Base-by-base conservation (phyloP, 1,140 invertebrate species). In the Aleiodes sp. region DNA sequence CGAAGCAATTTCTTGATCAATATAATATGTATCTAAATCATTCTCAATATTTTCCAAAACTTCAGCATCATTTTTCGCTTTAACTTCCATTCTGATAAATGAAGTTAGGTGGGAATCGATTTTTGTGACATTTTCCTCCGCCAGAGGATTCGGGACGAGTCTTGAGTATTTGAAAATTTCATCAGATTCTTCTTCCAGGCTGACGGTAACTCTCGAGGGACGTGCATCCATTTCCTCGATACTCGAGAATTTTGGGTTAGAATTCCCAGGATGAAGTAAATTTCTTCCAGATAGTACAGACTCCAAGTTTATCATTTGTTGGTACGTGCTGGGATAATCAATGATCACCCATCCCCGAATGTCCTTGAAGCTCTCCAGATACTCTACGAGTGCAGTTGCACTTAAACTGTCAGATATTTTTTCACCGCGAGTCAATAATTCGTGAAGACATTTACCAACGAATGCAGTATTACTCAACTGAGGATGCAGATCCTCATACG, bases 261-360 rank as follows among this genome's bases (percentile, higher is more conserved):
- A 77, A 46, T 35, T 46, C 62, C 73, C 66, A 81, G 73, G 65
- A 82, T 68, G 12, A 33, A 84, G 57, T 77, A 82, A 60, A 39
- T 73, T 43, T 67, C 10, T 9, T 10, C 87, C 87, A 14, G 83
- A 85, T 72, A 88, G 80, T 4, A 80, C 80, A 73, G 87, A 84
- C 76, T 91, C 90, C 8, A 91, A 74, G 31, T 87, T 82, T 73
- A 85, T 81, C 33, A 89, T 88, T 80, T 91, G 87, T 12, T 84
- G 75, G 63, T 88, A 87, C 19, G 79, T 87, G 63, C 84, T 85
- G 1, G 90, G 90, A 80, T 88, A 92, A 76, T 91, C 89, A 60
- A 91, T 79, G 19, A 91, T 82, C 35, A 88, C 87, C 86, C 90
- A 91, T 4, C 90, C 89, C 57, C 87, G 75, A 35, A 87, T 83